Conservation (phyloP, 2,113 vertebrate species). For the Tapirus terrestris region DNA sequence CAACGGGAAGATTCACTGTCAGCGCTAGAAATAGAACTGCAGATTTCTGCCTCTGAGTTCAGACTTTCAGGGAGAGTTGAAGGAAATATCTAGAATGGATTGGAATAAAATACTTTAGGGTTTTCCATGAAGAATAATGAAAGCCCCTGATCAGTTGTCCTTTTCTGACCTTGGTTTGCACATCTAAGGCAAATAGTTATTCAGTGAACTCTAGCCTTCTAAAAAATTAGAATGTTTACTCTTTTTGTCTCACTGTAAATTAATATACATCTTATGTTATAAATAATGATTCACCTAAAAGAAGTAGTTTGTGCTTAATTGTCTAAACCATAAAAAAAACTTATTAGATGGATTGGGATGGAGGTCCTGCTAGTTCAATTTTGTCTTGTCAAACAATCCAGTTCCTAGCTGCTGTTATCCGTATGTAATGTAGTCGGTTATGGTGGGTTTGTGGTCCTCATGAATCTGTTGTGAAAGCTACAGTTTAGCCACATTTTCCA, state of each 20-base stretch:
- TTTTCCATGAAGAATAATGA: not conserved
- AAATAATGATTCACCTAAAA: constrained; percentile 21
- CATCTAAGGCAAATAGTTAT: not conserved
- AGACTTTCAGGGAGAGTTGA: not conserved
- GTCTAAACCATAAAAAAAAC: not conserved
- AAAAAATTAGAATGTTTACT: not conserved
- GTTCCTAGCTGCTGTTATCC: not conserved
- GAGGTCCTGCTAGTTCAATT: not conserved
- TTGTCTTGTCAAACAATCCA: not conserved
- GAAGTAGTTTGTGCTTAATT: not conserved
- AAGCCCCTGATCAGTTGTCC: not conserved
- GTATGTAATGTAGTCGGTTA: not conserved
- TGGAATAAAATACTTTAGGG: not conserved
- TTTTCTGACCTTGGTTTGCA: constrained; percentile 10
- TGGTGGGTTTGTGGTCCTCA: not conserved
- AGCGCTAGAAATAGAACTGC: not conserved
- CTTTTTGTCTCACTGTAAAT: not conserved
- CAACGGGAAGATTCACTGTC: not conserved
- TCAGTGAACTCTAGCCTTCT: not conserved
- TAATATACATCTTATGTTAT: not conserved
- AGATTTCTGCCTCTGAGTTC: not conserved
- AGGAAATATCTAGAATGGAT: not conserved
- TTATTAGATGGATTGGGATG: not conserved
- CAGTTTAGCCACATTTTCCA: constrained; percentile 58
- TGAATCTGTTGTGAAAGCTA: constrained; percentile 21